These are phyloP conservation scores for Cololabis saira DNA, from an alignment of 2,113 vertebrate species.

Conservation along the genomic window DNA sequence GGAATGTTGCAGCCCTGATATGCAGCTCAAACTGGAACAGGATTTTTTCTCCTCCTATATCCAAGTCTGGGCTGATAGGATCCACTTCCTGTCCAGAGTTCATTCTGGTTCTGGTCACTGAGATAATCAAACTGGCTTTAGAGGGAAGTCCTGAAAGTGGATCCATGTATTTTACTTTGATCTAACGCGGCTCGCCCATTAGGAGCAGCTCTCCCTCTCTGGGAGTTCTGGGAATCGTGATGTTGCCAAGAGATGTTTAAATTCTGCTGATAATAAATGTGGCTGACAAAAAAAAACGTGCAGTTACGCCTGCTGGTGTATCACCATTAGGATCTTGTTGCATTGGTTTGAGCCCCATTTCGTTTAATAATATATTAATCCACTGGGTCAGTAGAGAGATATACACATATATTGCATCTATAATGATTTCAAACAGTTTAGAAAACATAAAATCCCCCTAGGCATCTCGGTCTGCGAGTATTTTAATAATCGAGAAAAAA, in stretches of 20 bases:
- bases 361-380: too few relatives aligned
- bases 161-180: slow-evolving; percentile 58
- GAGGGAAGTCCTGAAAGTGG: slow-evolving; percentile 46
- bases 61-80: slow-evolving; percentile 46
- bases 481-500: too few relatives aligned
- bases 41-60: slow-evolving; percentile 15
- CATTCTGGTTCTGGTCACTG: slow-evolving; percentile 26
- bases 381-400: too few relatives aligned
- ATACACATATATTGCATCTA: too few relatives aligned
- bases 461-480: too few relatives aligned
- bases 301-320: neutral
- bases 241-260: slow-evolving; percentile 13
- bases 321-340: neutral
- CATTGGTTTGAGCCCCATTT: neutral
- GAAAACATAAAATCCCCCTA: too few relatives aligned
- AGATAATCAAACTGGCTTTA: slow-evolving; percentile 54
- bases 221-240: slow-evolving; percentile 6
- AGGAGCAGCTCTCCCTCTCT: slow-evolving; percentile 35
- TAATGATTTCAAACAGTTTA: too few relatives aligned
- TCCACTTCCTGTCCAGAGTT: slow-evolving; percentile 27
- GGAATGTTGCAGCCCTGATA: slow-evolving; percentile 38
- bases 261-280: neutral
- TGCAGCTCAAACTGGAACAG: slow-evolving; percentile 31
- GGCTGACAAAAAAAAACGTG: neutral
- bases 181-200: slow-evolving; percentile 46